A percentile compares a stretch with the other conserved stretches of the same genome.
These are phyloP conservation scores for Agrotis clavis DNA, from an alignment of 2,888 invertebrate species.

Conservation along the genomic window DNA sequence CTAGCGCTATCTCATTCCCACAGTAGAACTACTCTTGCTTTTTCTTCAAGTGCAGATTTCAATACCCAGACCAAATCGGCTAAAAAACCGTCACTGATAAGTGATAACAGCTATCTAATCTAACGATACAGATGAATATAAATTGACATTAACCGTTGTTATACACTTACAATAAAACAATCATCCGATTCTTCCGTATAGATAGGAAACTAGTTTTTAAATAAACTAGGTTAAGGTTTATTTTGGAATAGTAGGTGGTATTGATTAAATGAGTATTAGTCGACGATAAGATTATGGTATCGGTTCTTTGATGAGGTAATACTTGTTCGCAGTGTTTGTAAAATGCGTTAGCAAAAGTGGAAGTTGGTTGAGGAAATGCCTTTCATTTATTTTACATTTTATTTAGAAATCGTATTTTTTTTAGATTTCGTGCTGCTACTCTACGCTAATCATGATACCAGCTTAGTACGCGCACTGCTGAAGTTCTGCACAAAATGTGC, in stretches of 20 bases:
- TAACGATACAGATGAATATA: constrained; percentile 25
- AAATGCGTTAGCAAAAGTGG: constrained; percentile 22
- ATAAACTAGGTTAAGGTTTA: constrained; percentile 15
- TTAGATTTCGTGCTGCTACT: too few relatives aligned
- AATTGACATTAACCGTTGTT: constrained; percentile 37
- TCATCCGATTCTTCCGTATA: constrained; percentile 16
- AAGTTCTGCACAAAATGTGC: too few relatives aligned
- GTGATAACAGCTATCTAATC: constrained; percentile 49
- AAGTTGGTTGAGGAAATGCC: background rate
- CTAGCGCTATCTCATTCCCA: too few relatives aligned
- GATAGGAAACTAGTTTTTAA: constrained; percentile 19
- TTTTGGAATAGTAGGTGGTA: constrained; percentile 12
- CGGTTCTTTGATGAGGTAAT: constrained; percentile 25
- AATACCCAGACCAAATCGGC: background rate
- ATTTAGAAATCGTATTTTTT: background rate
- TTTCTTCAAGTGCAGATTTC: too few relatives aligned
- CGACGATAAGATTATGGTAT: constrained; percentile 33
- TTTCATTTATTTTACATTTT: background rate
- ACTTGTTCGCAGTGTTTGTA: constrained; percentile 9
- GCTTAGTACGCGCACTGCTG: too few relatives aligned
- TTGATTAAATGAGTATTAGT: constrained; percentile 43
- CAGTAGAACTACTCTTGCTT: too few relatives aligned
- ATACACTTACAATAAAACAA: constrained; percentile 27
- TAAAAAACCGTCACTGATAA: constrained; percentile 22
- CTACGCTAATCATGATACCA: too few relatives aligned